Evolutionary conservation across 2,797 vertebrate genomes (phyloP), one percentile per base, ranked within the genome.

Genomic region (Sebastiscus albofasciatus): DNA sequence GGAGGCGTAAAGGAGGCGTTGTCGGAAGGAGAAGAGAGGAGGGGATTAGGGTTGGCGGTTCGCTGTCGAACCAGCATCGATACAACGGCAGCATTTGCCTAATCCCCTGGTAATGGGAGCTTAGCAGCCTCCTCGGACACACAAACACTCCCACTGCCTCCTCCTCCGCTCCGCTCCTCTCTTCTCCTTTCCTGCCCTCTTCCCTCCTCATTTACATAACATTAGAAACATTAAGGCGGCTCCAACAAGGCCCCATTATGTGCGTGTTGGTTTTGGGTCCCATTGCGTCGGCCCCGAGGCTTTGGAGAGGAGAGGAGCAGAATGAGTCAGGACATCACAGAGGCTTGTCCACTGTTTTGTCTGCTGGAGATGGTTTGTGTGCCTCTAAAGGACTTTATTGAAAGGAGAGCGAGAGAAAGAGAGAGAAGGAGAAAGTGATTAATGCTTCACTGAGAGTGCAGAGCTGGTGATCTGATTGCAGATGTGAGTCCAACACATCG

Each of bases 91-190:
- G 90, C 95, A 95, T 96, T 96, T 95, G 95, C 95, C 95, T 96
- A 96, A 96, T 96, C 96, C 96, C 92, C 93, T 93, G 92, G 95
- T 96, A 96, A 96, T 96, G 94, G 96, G 91, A 94, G 96, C 95
- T 96, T 96, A 96, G 95, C 94, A 85, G 94, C 93, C 92, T 94
- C 94, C 94, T 94, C 94, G 93, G 95, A 94, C 95, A 94, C 94
- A 95, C 92, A 95, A 94, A 94, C 94, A 93, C 94, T 94, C 93
- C 89, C 94, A 90, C 94, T 86, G 88, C 93, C 94, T 84, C 91
- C 92, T 90, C 90, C 92, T 91, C 90, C 75, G 46, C 89, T 87
- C 86, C 77, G 71, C 84, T 92, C 82, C 87, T 87, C 92, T 90
- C 90, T 81, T 87, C 87, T 91, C 91, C 91, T 87, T 72, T 61